These are phyloP conservation scores for Euleptes europaea DNA, from an alignment of 2,113 vertebrate species.

Conservation along the genomic window DNA sequence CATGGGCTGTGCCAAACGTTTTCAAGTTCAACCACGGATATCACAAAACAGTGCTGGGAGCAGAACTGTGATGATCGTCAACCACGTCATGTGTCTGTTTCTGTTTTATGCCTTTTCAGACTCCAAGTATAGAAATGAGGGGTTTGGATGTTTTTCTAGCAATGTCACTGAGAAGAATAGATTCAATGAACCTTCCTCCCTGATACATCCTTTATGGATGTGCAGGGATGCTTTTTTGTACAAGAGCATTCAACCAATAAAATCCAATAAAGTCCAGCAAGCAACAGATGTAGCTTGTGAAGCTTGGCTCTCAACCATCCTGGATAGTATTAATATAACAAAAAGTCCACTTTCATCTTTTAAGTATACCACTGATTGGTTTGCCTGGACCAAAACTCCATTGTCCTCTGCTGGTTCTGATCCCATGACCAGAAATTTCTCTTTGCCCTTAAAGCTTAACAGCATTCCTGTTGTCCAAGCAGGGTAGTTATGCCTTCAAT, in stretches of 20 bases:
- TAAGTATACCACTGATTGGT: not conserved
- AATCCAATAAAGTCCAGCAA: not conserved
- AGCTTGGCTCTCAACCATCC: not conserved
- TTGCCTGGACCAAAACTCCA: not conserved
- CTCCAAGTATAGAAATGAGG: not conserved
- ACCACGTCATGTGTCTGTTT: not conserved
- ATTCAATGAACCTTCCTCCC: not conserved
- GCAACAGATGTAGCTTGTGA: not conserved
- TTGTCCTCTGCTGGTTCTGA: not conserved
- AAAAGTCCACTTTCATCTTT: not conserved
- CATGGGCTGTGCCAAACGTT: not conserved
- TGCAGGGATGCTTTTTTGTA: not conserved
- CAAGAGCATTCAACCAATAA: not conserved
- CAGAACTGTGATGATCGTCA: not conserved
- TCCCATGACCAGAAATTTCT: not conserved
- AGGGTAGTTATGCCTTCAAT: not conserved
- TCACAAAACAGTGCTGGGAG: not conserved
- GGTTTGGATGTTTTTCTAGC: not conserved
- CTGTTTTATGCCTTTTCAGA: not conserved
- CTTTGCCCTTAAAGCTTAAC: not conserved
- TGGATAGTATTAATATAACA: not conserved
- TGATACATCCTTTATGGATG: not conserved
- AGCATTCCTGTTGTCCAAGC: too few relatives aligned
- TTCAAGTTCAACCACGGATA: not conserved
- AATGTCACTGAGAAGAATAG: not conserved